A percentile compares a stretch with the other conserved stretches of the same genome.
These are phyloP conservation scores for Myiozetetes cayanensis DNA, from an alignment of 2,113 vertebrate genomes.

Conservation along the genomic window DNA sequence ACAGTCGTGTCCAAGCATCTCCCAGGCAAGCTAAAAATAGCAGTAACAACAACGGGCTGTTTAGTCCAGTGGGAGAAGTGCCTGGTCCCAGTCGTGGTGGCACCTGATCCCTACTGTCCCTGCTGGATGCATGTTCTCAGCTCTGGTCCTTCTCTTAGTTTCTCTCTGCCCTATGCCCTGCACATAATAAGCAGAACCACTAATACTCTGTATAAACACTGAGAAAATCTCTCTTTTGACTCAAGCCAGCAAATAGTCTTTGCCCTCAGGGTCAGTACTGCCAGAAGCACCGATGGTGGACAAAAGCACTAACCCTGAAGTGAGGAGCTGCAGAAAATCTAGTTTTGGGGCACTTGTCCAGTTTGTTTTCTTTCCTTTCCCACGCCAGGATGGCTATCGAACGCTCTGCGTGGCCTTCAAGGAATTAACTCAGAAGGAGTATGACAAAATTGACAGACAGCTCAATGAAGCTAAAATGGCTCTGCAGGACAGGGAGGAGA, in stretches of 20 bases:
- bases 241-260: neutral
- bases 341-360: neutral
- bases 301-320: neutral
- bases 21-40: neutral
- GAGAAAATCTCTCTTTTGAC: neutral
- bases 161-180: neutral
- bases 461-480: slow-evolving; percentile 87
- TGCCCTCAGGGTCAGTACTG: neutral
- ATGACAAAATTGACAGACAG: slow-evolving; percentile 76
- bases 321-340: neutral
- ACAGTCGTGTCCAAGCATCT: neutral
- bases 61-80: neutral
- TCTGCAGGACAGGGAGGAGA: slow-evolving; percentile 93
- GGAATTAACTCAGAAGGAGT: slow-evolving; percentile 81
- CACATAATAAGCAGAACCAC: neutral
- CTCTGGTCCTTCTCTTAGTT: neutral
- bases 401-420: slow-evolving; percentile 96
- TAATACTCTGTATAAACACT: neutral
- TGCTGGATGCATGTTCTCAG: fast-evolving
- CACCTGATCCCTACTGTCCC: neutral
- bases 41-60: neutral
- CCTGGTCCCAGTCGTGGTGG: neutral
- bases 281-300: neutral
- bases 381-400: slow-evolving; percentile 88
- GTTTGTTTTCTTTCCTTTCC: neutral